phyloP scores from a whole-genome alignment of 2,797 vertebrate species.

The Hemibagrus guttatus region DNA sequence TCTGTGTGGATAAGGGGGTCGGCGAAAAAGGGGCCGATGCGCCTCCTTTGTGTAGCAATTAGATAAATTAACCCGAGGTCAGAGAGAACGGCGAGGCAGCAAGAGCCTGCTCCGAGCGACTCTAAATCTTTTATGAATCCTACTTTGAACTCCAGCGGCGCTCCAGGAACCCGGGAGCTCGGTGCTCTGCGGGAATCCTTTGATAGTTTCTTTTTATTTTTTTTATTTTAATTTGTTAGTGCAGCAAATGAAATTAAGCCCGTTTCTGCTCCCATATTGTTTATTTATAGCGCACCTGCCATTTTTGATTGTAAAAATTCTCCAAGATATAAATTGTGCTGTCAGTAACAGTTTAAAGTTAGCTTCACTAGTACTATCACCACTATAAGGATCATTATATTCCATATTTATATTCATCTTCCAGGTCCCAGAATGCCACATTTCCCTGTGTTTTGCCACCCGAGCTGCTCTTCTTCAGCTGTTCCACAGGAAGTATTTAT shows the following conservation, averaged over 20 bases:
- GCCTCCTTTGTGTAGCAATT: slow-evolving; percentile 60
- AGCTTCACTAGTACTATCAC: neutral
- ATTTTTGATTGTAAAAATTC: neutral
- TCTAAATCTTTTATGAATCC: slow-evolving; percentile 74
- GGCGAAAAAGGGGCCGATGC: slow-evolving; percentile 28
- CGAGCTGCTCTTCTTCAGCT: slow-evolving; percentile 9
- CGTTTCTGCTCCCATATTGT: neutral
- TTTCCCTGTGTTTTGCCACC: neutral
- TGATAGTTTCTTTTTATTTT: slow-evolving; percentile 27
- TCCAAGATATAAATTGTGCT: neutral
- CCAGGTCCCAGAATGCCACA: neutral
- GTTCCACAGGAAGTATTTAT: slow-evolving; percentile 36
- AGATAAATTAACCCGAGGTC: slow-evolving; percentile 72
- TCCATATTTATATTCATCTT: neutral
- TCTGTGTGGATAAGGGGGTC: slow-evolving; percentile 8
- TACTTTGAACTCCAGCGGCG: slow-evolving; percentile 65
- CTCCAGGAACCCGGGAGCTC: slow-evolving; percentile 46
- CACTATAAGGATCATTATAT: neutral
- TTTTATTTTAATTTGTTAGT: slow-evolving; percentile 15
- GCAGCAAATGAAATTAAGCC: slow-evolving; percentile 34
- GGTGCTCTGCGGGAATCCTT: slow-evolving; percentile 31
- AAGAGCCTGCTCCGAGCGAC: slow-evolving; percentile 55
- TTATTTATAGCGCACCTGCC: neutral
- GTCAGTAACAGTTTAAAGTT: neutral
- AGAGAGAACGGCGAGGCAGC: slow-evolving; percentile 52